phyloP scores from a whole-genome alignment of 2,888 invertebrate species.

The Leptinotarsa tumamoca region DNA sequence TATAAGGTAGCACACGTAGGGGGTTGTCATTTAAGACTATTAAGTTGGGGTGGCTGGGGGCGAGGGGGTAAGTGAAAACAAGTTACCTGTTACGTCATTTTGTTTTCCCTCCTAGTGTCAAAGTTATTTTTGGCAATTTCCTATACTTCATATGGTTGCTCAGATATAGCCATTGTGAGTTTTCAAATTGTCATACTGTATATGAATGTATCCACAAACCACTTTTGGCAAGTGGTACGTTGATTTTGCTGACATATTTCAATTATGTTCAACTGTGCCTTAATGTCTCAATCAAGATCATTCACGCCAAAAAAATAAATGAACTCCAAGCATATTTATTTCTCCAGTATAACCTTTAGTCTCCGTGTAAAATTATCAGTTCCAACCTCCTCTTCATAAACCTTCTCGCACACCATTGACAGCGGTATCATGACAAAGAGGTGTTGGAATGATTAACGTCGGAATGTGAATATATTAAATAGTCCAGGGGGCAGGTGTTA shows the following conservation, averaged over 20 bases:
- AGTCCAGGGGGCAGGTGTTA: constrained; percentile 63
- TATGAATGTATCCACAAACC: no score
- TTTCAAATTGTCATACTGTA: no score
- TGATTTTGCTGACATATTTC: not conserved
- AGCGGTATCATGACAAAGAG: constrained; percentile 55
- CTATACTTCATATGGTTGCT: no score
- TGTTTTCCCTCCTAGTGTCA: no score
- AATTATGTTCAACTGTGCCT: not conserved
- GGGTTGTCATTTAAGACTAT: no score
- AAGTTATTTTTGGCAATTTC: no score
- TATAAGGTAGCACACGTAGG: no score
- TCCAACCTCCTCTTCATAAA: constrained; percentile 12
- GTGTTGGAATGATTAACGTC: constrained; percentile 66
- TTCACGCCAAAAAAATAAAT: not conserved
- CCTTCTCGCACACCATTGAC: constrained; percentile 37
- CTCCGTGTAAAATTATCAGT: not conserved
- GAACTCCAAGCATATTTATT: not conserved
- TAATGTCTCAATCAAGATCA: not conserved
- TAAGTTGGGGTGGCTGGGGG: no score
- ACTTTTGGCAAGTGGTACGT: no score
- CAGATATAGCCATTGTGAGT: no score
- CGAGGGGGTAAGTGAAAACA: no score
- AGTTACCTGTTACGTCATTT: no score
- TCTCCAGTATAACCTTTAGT: not conserved
- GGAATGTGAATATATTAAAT: constrained; percentile 66